phyloP scores from a whole-genome alignment of 2,888 invertebrate genomes.

The Caenorhabditis sp. region DNA sequence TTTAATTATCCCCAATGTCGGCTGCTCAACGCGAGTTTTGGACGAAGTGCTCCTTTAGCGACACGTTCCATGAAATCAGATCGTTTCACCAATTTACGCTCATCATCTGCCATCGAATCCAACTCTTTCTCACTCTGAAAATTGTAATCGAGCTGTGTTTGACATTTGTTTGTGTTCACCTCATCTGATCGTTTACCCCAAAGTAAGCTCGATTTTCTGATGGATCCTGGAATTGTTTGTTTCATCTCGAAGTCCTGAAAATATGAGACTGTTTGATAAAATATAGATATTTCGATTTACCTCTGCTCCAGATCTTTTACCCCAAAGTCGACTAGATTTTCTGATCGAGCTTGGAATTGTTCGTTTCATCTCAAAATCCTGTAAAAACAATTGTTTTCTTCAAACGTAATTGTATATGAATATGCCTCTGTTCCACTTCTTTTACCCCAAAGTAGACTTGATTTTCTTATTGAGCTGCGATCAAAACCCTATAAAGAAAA shows the following conservation, averaged over 20 bases:
- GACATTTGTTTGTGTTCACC: too few species aligned
- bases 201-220: too few species aligned
- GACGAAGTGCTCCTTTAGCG: slow-evolving; percentile 33
- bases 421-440: too few species aligned
- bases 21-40: slow-evolving; percentile 35
- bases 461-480: background rate
- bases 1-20: slow-evolving; percentile 32
- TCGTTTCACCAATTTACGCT: background rate
- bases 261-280: too few species aligned
- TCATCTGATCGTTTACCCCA: too few species aligned
- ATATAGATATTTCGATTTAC: background rate
- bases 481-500: background rate
- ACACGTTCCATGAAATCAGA: slow-evolving; percentile 25
- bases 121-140: background rate
- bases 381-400: background rate
- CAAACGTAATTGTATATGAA: too few species aligned
- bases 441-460: background rate
- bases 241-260: too few species aligned
- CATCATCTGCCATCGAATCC: background rate
- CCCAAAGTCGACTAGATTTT: background rate
- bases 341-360: background rate
- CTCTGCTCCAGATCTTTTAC: background rate
- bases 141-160: too few species aligned
- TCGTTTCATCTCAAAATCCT: background rate
- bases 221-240: too few species aligned